phyloP scores from a whole-genome alignment of 2,113 vertebrate species.

The Triplophysa siluroides region DNA sequence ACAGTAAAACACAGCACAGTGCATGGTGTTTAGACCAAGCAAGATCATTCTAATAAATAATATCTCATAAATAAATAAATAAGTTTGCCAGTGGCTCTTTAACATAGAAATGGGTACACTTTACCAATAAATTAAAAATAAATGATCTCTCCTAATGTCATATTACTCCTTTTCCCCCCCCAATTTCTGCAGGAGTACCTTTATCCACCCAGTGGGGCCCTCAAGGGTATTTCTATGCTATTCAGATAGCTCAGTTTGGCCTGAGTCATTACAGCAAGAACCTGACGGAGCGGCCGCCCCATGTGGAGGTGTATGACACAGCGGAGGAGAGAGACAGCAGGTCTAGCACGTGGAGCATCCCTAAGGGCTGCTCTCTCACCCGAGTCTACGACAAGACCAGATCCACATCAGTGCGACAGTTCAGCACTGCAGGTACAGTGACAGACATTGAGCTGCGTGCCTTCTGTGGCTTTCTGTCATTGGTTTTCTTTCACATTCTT shows the following conservation, averaged over 20 bases:
- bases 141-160: background rate
- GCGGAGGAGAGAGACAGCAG: constrained; percentile 77
- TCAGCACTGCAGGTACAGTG: constrained; percentile 83
- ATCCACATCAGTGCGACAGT: constrained; percentile 84
- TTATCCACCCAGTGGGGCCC: constrained; percentile 98
- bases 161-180: background rate
- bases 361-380: constrained; percentile 83
- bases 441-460: background rate
- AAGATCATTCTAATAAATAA: too few relatives aligned
- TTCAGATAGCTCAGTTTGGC: constrained; percentile 98
- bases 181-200: constrained; percentile 81
- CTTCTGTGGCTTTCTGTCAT: background rate
- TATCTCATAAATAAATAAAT: too few relatives aligned
- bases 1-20: too few relatives aligned
- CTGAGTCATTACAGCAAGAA: constrained; percentile 99
- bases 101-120: too few relatives aligned
- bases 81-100: too few relatives aligned
- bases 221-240: constrained; percentile 98
- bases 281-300: constrained; percentile 90
- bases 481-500: background rate
- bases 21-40: too few relatives aligned
- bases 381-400: constrained; percentile 79
- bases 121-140: too few relatives aligned
- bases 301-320: constrained; percentile 87
- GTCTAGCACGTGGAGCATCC: constrained; percentile 76